Conservation (phyloP, 37 sponge, comb jelly and placozoan genomes). For the Oscarella lobularis region DNA sequence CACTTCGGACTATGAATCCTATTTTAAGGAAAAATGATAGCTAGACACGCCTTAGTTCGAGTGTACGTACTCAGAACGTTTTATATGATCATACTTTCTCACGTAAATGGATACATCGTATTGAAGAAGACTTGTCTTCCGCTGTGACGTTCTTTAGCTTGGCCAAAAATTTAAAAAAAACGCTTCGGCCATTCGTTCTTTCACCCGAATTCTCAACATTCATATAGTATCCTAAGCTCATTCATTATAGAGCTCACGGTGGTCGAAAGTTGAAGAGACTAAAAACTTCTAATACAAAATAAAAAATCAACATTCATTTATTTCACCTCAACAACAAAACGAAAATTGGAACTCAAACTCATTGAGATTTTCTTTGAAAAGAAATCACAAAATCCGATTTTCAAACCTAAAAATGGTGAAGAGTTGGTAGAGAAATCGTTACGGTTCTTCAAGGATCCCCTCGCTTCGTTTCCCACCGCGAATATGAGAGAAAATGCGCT, state of each 20-base stretch:
- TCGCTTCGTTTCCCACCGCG: too few species aligned
- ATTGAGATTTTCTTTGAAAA: background rate
- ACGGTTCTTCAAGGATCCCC: too few species aligned
- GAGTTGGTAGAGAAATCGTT: constrained; percentile 22
- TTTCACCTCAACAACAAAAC: too few species aligned
- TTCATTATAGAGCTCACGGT: background rate
- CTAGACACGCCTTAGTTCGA: too few species aligned
- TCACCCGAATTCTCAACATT: constrained; percentile 19
- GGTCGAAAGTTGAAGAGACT: background rate
- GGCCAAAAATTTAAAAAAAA: constrained; percentile 13
- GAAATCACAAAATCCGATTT: constrained; percentile 7
- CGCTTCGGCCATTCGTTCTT: constrained; percentile 15
- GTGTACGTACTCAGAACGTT: too few species aligned
- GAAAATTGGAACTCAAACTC: background rate
- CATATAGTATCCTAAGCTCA: constrained; percentile 28
- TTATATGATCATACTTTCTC: background rate
- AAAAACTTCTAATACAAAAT: too few species aligned
- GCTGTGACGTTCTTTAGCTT: constrained; percentile 24
- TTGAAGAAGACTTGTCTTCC: constrained; percentile 15
- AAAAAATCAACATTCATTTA: too few species aligned
- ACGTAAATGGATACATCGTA: constrained; percentile 12
- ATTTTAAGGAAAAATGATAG: too few species aligned
- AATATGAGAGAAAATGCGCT: background rate
- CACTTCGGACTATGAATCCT: too few species aligned
- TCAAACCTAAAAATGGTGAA: constrained; percentile 3